Conservation (phyloP, 2,113 vertebrate genomes). For the Gallinago undulata region DNA sequence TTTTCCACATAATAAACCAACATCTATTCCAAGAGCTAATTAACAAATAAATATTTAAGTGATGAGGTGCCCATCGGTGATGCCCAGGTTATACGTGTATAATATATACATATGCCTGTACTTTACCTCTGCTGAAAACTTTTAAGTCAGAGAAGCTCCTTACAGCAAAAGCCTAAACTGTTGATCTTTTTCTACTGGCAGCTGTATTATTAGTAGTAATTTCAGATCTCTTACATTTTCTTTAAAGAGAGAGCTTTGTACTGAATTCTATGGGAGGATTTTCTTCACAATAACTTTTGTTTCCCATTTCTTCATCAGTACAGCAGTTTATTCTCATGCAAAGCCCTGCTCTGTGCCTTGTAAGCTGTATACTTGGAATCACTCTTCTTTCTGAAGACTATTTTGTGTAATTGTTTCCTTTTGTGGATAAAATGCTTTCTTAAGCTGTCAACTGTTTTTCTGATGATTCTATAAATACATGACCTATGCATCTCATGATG, state of each 20-base stretch:
- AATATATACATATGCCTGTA: background rate
- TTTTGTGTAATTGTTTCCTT: slow-evolving; percentile 10
- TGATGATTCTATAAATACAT: background rate
- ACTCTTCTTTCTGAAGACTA: background rate
- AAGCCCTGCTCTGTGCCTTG: background rate
- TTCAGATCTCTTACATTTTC: background rate
- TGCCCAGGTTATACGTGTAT: background rate
- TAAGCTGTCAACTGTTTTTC: background rate
- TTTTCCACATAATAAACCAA: background rate
- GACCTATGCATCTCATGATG: background rate
- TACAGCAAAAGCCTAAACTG: background rate
- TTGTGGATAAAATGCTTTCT: slow-evolving; percentile 35
- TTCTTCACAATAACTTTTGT: background rate
- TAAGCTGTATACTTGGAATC: background rate
- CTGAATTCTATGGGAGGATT: background rate
- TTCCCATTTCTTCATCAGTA: background rate
- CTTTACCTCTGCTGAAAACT: background rate
- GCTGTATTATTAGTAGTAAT: background rate
- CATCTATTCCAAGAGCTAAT: background rate
- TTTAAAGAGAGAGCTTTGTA: background rate
- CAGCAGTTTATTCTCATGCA: background rate
- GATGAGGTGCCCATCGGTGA: background rate
- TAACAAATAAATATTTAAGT: background rate
- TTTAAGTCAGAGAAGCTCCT: background rate
- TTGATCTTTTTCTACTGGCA: background rate